These are phyloP conservation scores for Cottus gobio DNA, from an alignment of 2,113 vertebrate genomes.

Conservation along the genomic window DNA sequence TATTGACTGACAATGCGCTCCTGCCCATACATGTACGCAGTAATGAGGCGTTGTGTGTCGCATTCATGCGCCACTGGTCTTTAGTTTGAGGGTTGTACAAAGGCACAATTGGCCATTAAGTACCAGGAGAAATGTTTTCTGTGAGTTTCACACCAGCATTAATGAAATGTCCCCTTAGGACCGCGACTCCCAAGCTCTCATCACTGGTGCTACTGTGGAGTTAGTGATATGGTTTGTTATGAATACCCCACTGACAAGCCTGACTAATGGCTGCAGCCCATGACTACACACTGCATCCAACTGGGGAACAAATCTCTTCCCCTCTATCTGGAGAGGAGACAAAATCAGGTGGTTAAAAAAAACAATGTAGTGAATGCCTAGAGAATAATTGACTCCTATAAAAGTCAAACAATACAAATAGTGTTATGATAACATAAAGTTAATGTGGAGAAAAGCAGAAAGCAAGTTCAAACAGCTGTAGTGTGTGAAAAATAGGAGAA, in stretches of 20 bases:
- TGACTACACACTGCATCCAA: constrained; percentile 43
- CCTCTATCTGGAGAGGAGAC: constrained; percentile 12
- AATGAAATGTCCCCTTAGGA: constrained; percentile 32
- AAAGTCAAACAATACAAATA: not conserved
- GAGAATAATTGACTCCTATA: not conserved
- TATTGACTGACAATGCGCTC: constrained; percentile 18
- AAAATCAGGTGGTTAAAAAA: constrained; percentile 3
- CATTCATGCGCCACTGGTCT: not conserved
- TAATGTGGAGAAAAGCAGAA: not conserved
- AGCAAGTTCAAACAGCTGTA: not conserved
- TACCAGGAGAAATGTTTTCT: constrained; percentile 30
- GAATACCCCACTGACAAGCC: constrained; percentile 50
- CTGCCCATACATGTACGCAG: not conserved
- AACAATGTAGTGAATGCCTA: constrained; percentile 15
- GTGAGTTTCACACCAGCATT: constrained; percentile 29
- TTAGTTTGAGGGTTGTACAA: constrained; percentile 20
- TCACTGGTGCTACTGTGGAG: constrained; percentile 20
- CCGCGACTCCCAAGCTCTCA: constrained; percentile 23
- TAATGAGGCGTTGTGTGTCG: constrained; percentile 4
- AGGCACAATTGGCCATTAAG: constrained; percentile 24
- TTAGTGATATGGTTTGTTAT: constrained; percentile 48
- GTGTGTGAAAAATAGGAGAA: not conserved
- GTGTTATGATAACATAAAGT: not conserved
- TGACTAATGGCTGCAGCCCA: constrained; percentile 55
- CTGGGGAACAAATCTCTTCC: constrained; percentile 33